A percentile compares a stretch with the other conserved stretches of the same genome.
Conservation (phyloP, 2,888 invertebrate species). For the Drosophila subquinaria region DNA sequence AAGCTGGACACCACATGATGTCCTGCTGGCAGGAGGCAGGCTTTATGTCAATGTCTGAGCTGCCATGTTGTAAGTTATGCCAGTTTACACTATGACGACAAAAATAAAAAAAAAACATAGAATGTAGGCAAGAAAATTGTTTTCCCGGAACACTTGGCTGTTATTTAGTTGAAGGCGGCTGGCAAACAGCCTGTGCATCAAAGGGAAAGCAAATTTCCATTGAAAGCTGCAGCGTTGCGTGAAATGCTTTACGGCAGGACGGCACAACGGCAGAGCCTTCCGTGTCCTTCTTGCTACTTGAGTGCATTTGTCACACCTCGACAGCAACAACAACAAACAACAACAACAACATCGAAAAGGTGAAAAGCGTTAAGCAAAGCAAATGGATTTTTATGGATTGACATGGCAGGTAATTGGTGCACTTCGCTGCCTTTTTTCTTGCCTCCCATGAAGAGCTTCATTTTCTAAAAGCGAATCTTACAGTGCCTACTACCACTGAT, state of each 20-base stretch:
- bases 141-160: slow-evolving; percentile 43
- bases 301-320: slow-evolving; percentile 80
- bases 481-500: slow-evolving; percentile 15
- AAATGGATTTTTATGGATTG: slow-evolving; percentile 82
- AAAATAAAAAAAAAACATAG: slow-evolving; percentile 24
- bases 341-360: slow-evolving; percentile 10
- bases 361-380: slow-evolving; percentile 44
- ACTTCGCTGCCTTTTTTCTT: slow-evolving; percentile 48
- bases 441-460: slow-evolving; percentile 23
- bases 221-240: slow-evolving; percentile 82
- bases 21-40: slow-evolving; percentile 36
- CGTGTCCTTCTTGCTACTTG: slow-evolving; percentile 57
- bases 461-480: slow-evolving; percentile 45
- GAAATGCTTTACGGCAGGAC: slow-evolving; percentile 75
- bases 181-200: slow-evolving; percentile 44
- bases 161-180: slow-evolving; percentile 46
- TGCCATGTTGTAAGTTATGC: slow-evolving; percentile 80
- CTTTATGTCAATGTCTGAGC: slow-evolving; percentile 80
- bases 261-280: slow-evolving; percentile 37
- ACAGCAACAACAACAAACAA: slow-evolving; percentile 39
- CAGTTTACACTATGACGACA: slow-evolving; percentile 55
- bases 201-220: slow-evolving; percentile 75
- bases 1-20: slow-evolving; percentile 50
- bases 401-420: slow-evolving; percentile 77
- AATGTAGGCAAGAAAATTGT: slow-evolving; percentile 76